Conservation (phyloP, 2,888 invertebrate genomes). For the Caenorhabditis afra region DNA sequence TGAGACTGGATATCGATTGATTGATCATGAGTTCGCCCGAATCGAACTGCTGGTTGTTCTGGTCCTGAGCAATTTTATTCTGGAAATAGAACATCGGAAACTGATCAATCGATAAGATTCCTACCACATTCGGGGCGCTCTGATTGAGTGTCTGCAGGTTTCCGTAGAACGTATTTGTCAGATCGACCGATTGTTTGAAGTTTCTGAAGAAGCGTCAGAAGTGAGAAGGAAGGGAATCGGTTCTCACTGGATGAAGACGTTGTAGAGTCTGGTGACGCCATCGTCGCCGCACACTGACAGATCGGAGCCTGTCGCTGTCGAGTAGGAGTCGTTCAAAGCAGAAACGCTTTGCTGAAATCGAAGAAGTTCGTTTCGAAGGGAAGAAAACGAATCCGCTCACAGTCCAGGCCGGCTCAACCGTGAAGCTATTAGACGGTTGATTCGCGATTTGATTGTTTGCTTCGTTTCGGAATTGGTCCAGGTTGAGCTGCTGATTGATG, state of each 20-base stretch:
- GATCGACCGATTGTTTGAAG: neutral
- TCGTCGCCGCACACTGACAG: too few species aligned
- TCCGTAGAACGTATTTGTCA: neutral
- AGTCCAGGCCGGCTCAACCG: too few species aligned
- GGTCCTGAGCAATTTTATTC: constrained; percentile 6
- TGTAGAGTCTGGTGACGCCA: neutral
- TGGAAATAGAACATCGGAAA: neutral
- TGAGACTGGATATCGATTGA: constrained; percentile 15
- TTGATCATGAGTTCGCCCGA: constrained; percentile 27
- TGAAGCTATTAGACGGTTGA: neutral
- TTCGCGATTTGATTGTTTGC: constrained; percentile 25
- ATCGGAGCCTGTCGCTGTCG: too few species aligned
- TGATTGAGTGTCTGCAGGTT: constrained; percentile 8
- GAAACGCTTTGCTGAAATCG: too few species aligned
- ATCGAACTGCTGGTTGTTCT: constrained; percentile 39
- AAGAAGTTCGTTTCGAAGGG: too few species aligned
- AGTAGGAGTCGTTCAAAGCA: too few species aligned
- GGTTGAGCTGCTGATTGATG: constrained; percentile 36
- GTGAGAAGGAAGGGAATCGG: too few species aligned
- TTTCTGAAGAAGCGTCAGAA: neutral
- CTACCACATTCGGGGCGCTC: constrained; percentile 17
- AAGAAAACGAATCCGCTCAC: too few species aligned
- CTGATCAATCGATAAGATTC: neutral
- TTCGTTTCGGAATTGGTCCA: constrained; percentile 16
- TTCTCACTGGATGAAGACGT: constrained; percentile 11